A percentile compares a stretch with the other conserved stretches of the same genome.
Evolutionary conservation across 1,140 invertebrate genomes (phyloP).

Genomic region (Hyposmocoma kahamanoa): DNA sequence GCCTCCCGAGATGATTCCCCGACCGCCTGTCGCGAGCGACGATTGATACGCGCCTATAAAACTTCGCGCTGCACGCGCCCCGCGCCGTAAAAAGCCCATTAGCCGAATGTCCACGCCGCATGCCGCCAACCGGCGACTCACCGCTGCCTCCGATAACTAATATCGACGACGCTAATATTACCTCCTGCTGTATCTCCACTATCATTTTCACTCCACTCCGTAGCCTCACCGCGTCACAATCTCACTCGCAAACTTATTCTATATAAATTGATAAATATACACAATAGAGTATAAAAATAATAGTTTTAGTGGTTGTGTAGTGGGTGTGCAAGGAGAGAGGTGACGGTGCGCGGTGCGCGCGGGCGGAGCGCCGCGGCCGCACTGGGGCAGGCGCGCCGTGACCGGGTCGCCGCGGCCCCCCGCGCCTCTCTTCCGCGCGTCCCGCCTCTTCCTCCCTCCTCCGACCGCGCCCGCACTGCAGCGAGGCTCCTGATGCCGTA

Average conservation of each 20-base stretch:
- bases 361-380: slow-evolving; percentile 59
- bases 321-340: slow-evolving; percentile 11
- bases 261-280: too few relatives aligned
- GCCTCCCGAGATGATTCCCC: neutral
- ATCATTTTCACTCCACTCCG: slow-evolving; percentile 47
- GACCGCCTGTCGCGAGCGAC: neutral
- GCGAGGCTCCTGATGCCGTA: slow-evolving; percentile 58
- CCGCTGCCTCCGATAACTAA: slow-evolving; percentile 11
- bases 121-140: too few relatives aligned
- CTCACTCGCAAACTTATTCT: neutral
- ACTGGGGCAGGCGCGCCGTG: slow-evolving; percentile 54
- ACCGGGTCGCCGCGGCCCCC: slow-evolving; percentile 52
- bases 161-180: slow-evolving; percentile 16
- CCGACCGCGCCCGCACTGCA: slow-evolving; percentile 54
- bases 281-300: slow-evolving; percentile 1
- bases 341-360: slow-evolving; percentile 48
- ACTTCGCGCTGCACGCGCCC: slow-evolving; percentile 19
- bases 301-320: slow-evolving; percentile 1
- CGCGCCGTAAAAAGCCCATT: slow-evolving; percentile 18
- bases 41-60: neutral
- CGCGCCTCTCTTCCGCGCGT: slow-evolving; percentile 12
- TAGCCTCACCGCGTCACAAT: neutral
- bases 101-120: slow-evolving; percentile 5
- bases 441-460: slow-evolving; percentile 13
- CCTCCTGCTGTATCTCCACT: slow-evolving; percentile 68